These are phyloP conservation scores for Blastobasis lacticolella DNA, from an alignment of 2,888 invertebrate genomes.

Conservation along the genomic window DNA sequence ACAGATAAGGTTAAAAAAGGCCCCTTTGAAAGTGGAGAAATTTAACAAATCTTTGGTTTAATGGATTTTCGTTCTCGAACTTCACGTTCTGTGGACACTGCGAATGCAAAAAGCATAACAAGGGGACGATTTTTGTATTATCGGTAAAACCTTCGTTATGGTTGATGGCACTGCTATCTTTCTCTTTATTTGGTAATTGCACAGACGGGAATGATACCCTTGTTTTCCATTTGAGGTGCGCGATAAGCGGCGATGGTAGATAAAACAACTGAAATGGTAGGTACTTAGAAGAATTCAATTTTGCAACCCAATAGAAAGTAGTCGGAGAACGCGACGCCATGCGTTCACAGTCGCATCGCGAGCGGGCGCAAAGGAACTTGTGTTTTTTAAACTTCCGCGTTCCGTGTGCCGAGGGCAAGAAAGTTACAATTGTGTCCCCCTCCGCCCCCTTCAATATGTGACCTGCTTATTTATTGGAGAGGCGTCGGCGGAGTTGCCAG, in stretches of 20 bases:
- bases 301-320: no score
- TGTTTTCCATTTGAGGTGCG: no score
- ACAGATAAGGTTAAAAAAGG: slow-evolving; percentile 19
- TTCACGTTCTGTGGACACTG: slow-evolving; percentile 43
- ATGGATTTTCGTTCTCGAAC: slow-evolving; percentile 54
- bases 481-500: slow-evolving; percentile 67
- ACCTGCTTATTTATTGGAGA: slow-evolving; percentile 73
- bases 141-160: no score
- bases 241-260: no score
- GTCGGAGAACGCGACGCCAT: slow-evolving; percentile 19
- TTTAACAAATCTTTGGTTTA: slow-evolving; percentile 54
- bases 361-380: slow-evolving; percentile 52
- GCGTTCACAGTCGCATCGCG: slow-evolving; percentile 23
- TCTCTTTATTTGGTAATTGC: no score
- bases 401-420: slow-evolving; percentile 57
- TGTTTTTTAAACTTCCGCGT: slow-evolving; percentile 72
- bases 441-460: slow-evolving; percentile 71
- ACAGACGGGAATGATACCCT: no score
- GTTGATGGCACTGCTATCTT: no score
- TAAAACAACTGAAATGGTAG: no score
- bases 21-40: slow-evolving; percentile 29
- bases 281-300: no score
- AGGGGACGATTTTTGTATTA: no score
- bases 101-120: slow-evolving; percentile 43
- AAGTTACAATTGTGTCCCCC: slow-evolving; percentile 73